Evolutionary conservation across 2,113 vertebrate genomes (phyloP), one percentile per base, ranked within the genome.

Genomic region (Pungitius pungitius): DNA sequence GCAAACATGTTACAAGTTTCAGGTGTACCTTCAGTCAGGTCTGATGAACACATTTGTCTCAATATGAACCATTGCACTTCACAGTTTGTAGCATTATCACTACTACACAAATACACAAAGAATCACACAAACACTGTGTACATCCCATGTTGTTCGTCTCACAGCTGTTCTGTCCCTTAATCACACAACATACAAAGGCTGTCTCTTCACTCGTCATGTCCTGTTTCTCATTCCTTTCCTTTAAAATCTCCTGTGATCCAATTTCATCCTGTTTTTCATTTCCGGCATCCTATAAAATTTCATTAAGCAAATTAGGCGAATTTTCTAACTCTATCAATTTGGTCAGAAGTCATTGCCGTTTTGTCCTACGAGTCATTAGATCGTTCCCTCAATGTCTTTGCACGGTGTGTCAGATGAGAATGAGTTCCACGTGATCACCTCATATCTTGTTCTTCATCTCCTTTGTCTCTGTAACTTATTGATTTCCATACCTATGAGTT

Each of bases 401-500:
- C 37, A 24, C 15, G 0, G 11, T 1, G 22, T 13, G 12, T 61
- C 12, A 4, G 4, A 3, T 37, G 30, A 72, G 58, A 12, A 61
- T 20, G 37, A 51, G 26, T 60, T 82, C 47, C 35, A 42, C 11
- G 33, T 35, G 51, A 79, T 73, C 39, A 56, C 27, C 42, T 69
- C 10, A 42, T 24, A 4, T 30, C 52, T 54, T 65, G 6, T 59
- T 42, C 43, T 52, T 39, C 8, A 1, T 69, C 40, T 56, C 35
- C 2, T n/a, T 57, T 55, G 66, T 26, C 35, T 35, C 39, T 35
- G 24, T 20, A 9, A 26, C 1, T 18, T 27, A 76, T 63, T 73
- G 67, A 78, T 73, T 60, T 78, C 22, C 49, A 47, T 59, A 30
- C n/a, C 14, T 45, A 67, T 61, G 54, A 69, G 75, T 72, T 52